Percentiles rank a stretch among this genome's conserved stretches.
These are phyloP conservation scores for Oreochromis aureus DNA, from an alignment of 2,113 vertebrate genomes.

Conservation along the genomic window DNA sequence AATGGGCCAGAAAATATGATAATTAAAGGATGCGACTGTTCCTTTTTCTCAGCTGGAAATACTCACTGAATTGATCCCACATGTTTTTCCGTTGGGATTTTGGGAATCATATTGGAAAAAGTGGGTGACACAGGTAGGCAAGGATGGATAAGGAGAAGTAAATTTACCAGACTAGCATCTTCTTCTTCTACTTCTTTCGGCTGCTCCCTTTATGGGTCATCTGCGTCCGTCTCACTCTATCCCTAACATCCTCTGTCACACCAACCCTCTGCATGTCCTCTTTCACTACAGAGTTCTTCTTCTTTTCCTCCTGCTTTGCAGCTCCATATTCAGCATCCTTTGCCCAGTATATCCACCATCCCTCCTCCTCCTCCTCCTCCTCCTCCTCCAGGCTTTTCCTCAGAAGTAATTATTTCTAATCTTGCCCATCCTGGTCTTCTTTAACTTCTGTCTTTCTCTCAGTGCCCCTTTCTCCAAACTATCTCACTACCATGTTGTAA, in stretches of 20 bases:
- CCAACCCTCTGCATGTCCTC: neutral
- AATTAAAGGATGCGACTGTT: slow-evolving; percentile 22
- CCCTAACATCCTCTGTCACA: neutral
- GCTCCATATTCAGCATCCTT: neutral
- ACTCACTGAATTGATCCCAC: neutral
- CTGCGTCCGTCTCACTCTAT: neutral
- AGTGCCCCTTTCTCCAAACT: neutral
- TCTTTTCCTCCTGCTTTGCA: neutral
- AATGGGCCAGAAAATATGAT: neutral
- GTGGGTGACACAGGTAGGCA: neutral
- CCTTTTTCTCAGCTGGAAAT: slow-evolving; percentile 9
- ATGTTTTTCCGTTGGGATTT: neutral
- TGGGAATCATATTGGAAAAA: neutral
- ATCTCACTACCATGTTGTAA: neutral
- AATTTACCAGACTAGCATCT: neutral
- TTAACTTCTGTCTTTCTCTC: neutral
- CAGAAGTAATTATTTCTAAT: neutral
- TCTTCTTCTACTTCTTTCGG: neutral
- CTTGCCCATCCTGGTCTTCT: neutral
- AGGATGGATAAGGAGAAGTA: neutral
- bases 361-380: too few relatives aligned
- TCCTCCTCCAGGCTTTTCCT: neutral
- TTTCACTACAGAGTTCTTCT: neutral
- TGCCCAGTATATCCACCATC: neutral
- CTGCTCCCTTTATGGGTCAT: neutral